Conservation (phyloP, 2,113 vertebrate genomes). For the Ailuropoda melanoleuca region DNA sequence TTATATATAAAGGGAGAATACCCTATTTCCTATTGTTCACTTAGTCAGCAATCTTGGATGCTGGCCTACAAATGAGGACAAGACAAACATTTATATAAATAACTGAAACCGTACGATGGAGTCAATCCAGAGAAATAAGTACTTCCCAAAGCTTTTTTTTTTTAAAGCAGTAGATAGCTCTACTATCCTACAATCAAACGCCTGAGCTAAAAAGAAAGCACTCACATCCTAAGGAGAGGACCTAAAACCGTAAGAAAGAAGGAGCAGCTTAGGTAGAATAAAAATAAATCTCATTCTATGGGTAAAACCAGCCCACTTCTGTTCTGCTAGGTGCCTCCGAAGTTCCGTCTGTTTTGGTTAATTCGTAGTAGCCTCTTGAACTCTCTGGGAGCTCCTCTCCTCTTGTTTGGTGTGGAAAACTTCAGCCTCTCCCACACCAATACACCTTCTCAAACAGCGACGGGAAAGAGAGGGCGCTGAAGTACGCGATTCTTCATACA, state of each 20-base stretch:
- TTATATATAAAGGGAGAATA: neutral
- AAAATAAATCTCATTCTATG: neutral
- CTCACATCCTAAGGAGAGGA: neutral
- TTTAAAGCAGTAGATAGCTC: neutral
- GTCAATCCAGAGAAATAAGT: neutral
- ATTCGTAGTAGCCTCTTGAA: neutral
- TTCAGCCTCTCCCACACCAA: neutral
- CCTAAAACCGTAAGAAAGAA: neutral
- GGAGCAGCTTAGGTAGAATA: neutral
- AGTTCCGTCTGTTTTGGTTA: neutral
- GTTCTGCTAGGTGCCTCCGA: neutral
- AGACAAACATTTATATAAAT: slow-evolving; percentile 7
- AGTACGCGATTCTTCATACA: neutral
- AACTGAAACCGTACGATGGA: neutral
- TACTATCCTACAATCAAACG: neutral
- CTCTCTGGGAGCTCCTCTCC: neutral
- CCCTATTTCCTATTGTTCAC: neutral
- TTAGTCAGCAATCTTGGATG: neutral
- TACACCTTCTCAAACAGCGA: neutral
- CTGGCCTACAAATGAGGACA: neutral
- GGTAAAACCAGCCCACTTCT: neutral
- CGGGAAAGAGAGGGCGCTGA: neutral
- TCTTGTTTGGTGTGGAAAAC: neutral
- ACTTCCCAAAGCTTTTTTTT: neutral
- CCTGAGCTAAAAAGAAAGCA: neutral